Base-by-base conservation (phyloP, 2,888 invertebrate genomes). In the Linnaemya tessellans region DNA sequence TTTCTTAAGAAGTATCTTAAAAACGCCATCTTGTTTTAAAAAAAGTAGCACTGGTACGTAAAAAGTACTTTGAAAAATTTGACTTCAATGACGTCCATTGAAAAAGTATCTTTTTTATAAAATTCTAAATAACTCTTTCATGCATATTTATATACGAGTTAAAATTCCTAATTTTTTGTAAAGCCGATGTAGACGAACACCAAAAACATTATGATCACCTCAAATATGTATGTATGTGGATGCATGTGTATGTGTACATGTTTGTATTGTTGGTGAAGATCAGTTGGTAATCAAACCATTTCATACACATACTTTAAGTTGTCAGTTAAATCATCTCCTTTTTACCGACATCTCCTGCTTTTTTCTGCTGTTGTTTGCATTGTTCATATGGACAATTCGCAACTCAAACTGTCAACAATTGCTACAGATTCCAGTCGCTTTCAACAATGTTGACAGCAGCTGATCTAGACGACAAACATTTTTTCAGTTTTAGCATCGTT, bases 391-490 rank as follows among this genome's bases (percentile, higher is more conserved):
- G 86, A 80, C 85, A 86, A 87, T 87, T 86, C 85, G 70, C 87
- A 86, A 85, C 84, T 85, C 82, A 84, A 82, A 85, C 87, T 87
- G 87, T 87, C 87, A 87, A 64, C 90, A 89, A 90, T 90, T 89
- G 90, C 89, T 88, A 83, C 87, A 85, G 87, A 87, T 87, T 85
- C 86, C 84, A 84, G 82, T 80, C 71, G 65, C 88, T 89, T 87
- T 80, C 84, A 90, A 89, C 89, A 88, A 89, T 88, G 88, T 88
- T 89, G 90, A 90, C 90, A 90, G 88, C 89, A 89, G 89, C 90
- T 90, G 91, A 90, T 90, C 90, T 90, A 88, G 89, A 90, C 89
- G 89, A 90, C 89, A 90, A 30, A 85, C 83, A 83, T 79, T 78
- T 84, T 77, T 56, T 30, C 43, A 30, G 22, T 67, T 75, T 49